phyloP scores from a whole-genome alignment of 2,888 invertebrate species.

The Nowickia ferox region DNA sequence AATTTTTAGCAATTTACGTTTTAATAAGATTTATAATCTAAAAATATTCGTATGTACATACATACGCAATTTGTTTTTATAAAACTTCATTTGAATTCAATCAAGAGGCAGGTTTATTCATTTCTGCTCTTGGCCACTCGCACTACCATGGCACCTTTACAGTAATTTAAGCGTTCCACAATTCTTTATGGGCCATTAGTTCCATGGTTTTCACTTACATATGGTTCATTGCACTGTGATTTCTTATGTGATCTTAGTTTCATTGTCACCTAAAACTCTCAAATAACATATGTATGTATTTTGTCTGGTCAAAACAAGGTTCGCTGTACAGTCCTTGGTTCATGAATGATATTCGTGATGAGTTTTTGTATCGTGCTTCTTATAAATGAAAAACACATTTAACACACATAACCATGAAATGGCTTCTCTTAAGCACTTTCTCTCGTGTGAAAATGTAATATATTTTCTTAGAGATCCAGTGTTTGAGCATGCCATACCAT shows the following conservation, averaged over 20 bases:
- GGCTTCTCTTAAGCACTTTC: constrained; percentile 46
- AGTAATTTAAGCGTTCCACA: constrained; percentile 32
- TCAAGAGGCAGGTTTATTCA: neutral
- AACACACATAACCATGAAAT: constrained; percentile 70
- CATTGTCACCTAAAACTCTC: constrained; percentile 18
- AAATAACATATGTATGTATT: neutral
- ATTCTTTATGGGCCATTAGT: constrained; percentile 49
- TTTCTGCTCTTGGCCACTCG: constrained; percentile 2
- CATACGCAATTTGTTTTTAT: neutral
- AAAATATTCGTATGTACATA: neutral
- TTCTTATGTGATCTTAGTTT: constrained; percentile 72
- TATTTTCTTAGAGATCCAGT: constrained; percentile 36
- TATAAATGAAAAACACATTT: constrained; percentile 54
- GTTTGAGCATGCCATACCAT: constrained; percentile 61
- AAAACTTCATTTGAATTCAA: neutral
- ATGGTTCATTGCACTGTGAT: constrained; percentile 82
- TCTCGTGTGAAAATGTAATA: constrained; percentile 70
- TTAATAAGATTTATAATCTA: no score
- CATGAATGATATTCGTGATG: constrained; percentile 59
- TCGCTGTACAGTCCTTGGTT: constrained; percentile 17
- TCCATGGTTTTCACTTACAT: constrained; percentile 67
- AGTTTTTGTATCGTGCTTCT: constrained; percentile 56
- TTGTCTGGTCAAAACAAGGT: constrained; percentile 3
- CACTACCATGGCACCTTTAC: constrained; percentile 38
- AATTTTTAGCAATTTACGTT: no score